These are phyloP conservation scores for Cynodonichthys magdalenae DNA, from an alignment of 2,797 vertebrate genomes.

Conservation along the genomic window DNA sequence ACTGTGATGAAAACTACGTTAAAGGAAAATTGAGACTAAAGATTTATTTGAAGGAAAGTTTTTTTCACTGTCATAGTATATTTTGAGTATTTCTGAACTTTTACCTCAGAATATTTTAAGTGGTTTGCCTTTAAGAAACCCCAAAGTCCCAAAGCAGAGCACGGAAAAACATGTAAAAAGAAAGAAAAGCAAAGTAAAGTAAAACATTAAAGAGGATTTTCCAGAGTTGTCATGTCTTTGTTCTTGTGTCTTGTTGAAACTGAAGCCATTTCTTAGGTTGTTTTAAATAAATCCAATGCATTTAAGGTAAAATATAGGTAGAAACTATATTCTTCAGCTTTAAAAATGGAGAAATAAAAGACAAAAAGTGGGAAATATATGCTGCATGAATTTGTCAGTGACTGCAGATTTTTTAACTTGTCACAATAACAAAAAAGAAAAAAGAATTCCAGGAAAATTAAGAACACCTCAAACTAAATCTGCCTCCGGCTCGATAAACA, in stretches of 20 bases:
- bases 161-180: too few relatives aligned
- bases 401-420: constrained; percentile 1
- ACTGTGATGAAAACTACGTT: background rate
- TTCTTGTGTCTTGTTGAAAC: background rate
- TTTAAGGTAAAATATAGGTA: background rate
- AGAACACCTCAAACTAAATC: constrained; percentile 12
- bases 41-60: background rate
- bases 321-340: background rate
- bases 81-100: background rate
- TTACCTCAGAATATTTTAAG: background rate
- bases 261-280: background rate
- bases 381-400: background rate
- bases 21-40: constrained; percentile 17
- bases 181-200: constrained; percentile 48
- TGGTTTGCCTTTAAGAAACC: constrained; percentile 80
- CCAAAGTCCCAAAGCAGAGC: constrained; percentile 88
- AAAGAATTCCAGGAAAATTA: constrained; percentile 31
- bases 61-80: background rate
- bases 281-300: background rate
- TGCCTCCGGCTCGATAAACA: constrained; percentile 42
- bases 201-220: background rate
- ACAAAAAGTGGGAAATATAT: background rate
- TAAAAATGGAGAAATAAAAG: too few relatives aligned
- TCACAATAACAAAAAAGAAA: constrained; percentile 17
- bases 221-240: background rate